These are phyloP conservation scores for Helicoverpa assulta DNA, from an alignment of 2,888 invertebrate genomes.

Conservation along the genomic window DNA sequence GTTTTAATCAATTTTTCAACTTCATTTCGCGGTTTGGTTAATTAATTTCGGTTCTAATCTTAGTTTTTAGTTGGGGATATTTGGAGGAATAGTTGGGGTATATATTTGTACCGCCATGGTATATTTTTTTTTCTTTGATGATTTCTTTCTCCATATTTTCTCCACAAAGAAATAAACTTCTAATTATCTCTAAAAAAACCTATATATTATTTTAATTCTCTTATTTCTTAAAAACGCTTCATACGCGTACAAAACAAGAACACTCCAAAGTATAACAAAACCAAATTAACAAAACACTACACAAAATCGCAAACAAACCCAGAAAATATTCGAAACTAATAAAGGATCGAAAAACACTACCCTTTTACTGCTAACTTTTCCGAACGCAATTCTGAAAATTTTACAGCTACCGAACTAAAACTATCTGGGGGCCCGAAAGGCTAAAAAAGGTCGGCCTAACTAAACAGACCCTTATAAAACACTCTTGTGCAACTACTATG, in stretches of 20 bases:
- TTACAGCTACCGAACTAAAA: slow-evolving; percentile 81
- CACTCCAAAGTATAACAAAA: slow-evolving; percentile 3
- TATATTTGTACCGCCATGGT: not conserved
- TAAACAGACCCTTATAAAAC: slow-evolving; percentile 90
- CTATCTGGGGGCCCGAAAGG: slow-evolving; percentile 80
- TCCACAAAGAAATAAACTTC: too few species aligned
- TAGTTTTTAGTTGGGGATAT: slow-evolving; percentile 55
- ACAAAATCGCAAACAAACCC: slow-evolving; percentile 48
- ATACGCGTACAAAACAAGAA: not conserved
- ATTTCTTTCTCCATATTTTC: too few species aligned
- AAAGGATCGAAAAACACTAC: slow-evolving; percentile 71
- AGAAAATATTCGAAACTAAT: slow-evolving; percentile 61
- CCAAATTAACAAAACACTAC: slow-evolving; percentile 35
- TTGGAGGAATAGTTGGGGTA: slow-evolving; percentile 24
- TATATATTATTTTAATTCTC: too few species aligned
- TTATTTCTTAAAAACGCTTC: too few species aligned
- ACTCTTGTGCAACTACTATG: slow-evolving; percentile 65
- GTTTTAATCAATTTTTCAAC: slow-evolving; percentile 87
- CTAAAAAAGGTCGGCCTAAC: slow-evolving; percentile 90
- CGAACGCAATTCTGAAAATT: slow-evolving; percentile 80
- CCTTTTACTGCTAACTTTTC: slow-evolving; percentile 72
- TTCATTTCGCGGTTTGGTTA: slow-evolving; percentile 77
- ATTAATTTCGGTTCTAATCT: slow-evolving; percentile 70
- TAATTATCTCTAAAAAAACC: too few species aligned
- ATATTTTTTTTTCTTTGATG: too few species aligned